A percentile compares a stretch with the other conserved stretches of the same genome.
phyloP scores from a whole-genome alignment of 2,797 vertebrate species.

The Heliangelus exortis region DNA sequence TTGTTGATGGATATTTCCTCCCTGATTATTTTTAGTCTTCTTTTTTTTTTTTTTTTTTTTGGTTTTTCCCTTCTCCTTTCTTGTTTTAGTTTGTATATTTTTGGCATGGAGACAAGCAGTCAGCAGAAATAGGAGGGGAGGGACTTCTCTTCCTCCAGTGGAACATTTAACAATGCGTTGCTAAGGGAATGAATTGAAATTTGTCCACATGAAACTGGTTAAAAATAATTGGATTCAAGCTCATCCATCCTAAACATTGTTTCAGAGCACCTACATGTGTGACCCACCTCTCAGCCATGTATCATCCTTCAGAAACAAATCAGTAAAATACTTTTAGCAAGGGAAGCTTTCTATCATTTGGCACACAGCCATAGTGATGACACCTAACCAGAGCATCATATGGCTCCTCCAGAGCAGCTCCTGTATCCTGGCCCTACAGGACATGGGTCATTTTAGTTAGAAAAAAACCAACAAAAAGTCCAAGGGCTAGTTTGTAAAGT shows the following conservation, averaged over 20 bases:
- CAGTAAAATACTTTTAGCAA: neutral
- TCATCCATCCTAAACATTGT: neutral
- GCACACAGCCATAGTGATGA: neutral
- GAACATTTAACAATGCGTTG: slow-evolving; percentile 8
- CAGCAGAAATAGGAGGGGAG: slow-evolving; percentile 14
- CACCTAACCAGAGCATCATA: accelerated
- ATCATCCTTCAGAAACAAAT: neutral
- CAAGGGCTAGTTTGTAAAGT: neutral
- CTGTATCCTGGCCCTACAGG: neutral
- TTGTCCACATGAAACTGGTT: neutral
- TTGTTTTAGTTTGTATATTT: neutral
- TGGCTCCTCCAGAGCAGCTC: neutral
- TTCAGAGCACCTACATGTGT: neutral
- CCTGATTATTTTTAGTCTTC: neutral
- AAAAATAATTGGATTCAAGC: neutral
- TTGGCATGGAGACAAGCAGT: neutral
- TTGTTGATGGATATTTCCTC: slow-evolving; percentile 72
- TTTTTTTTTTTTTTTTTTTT: neutral
- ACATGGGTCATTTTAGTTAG: neutral
- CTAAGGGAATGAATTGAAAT: slow-evolving; percentile 48
- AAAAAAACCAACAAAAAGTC: neutral
- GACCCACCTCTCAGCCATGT: neutral
- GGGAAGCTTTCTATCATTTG: neutral
- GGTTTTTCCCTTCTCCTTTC: neutral
- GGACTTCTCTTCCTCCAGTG: neutral